Percentiles rank a stretch among this genome's conserved stretches.
Conservation (phyloP, 2,113 vertebrate species). For the Oreotragus oreotragus region DNA sequence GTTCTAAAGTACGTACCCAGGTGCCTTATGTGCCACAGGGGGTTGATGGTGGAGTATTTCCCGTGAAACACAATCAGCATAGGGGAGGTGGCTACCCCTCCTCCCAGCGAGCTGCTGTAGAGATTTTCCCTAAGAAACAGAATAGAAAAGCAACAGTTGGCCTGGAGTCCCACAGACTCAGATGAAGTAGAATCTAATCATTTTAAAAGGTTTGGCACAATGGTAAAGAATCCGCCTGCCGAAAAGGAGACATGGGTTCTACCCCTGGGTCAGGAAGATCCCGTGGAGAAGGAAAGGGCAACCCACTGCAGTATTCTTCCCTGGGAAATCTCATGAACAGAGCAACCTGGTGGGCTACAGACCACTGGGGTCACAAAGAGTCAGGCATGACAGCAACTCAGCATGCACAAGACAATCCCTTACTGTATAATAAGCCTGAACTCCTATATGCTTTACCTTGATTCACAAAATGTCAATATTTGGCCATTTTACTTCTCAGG, state of each 20-base stretch:
- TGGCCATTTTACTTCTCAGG: neutral
- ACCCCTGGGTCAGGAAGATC: neutral
- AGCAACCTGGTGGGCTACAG: neutral
- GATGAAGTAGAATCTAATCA: neutral
- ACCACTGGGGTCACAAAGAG: neutral
- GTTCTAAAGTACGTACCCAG: constrained; percentile 83
- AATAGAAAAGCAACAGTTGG: neutral
- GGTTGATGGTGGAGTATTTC: constrained; percentile 89
- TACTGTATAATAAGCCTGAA: neutral
- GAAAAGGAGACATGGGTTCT: neutral
- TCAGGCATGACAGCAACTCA: neutral
- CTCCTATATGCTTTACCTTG: neutral
- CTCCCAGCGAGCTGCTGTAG: constrained; percentile 94
- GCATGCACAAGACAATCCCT: neutral
- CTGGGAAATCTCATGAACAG: neutral
- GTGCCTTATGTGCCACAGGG: constrained; percentile 94
- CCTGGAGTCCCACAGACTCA: neutral
- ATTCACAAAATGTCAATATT: neutral
- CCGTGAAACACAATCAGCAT: constrained; percentile 96
- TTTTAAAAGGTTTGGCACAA: neutral
- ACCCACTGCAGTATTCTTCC: neutral
- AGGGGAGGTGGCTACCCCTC: constrained; percentile 93
- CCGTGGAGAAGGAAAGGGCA: neutral
- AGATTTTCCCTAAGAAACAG: constrained; percentile 86
- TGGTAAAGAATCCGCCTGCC: neutral